Conservation (phyloP, 2,888 invertebrate genomes). For the Dascillus cervinus region DNA sequence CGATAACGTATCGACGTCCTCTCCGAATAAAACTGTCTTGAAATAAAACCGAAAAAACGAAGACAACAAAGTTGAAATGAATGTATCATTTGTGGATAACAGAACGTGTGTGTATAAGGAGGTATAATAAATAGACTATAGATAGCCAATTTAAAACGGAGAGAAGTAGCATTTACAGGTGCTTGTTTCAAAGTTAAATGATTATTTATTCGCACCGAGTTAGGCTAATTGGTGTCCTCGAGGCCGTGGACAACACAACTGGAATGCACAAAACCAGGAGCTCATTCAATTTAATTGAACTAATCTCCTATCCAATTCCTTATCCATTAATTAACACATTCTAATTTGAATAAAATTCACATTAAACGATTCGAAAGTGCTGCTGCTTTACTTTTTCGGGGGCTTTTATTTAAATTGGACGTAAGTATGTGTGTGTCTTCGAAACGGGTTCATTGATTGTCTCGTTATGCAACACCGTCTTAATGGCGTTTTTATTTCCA, state of each 20-base stretch:
- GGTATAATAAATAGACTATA: conserved; percentile 17
- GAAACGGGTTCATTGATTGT: conserved; percentile 13
- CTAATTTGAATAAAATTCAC: conserved; percentile 42
- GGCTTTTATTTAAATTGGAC: conserved; percentile 18
- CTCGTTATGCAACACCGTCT: conserved; percentile 11
- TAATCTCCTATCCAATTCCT: conserved; percentile 36
- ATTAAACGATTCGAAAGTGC: conserved; percentile 40
- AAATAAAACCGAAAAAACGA: no score
- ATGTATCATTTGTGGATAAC: no score
- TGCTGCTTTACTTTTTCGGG: conserved; percentile 18
- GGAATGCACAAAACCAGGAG: conserved; percentile 42
- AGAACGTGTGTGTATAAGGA: no score
- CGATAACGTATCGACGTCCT: no score
- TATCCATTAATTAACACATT: conserved; percentile 44
- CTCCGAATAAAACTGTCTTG: no score
- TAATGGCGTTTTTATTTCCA: conserved; percentile 16
- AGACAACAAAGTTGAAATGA: no score
- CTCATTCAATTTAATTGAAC: conserved; percentile 38
- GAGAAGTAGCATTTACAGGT: conserved; percentile 30
- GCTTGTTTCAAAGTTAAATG: conserved; percentile 32
- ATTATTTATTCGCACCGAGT: conserved; percentile 40
- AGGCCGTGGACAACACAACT: conserved; percentile 28
- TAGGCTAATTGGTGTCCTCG: conserved; percentile 38
- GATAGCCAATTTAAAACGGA: conserved; percentile 15
- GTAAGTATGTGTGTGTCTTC: no score